phyloP scores from a whole-genome alignment of 2,888 invertebrate genomes.

The Augochlorella aurata region DNA sequence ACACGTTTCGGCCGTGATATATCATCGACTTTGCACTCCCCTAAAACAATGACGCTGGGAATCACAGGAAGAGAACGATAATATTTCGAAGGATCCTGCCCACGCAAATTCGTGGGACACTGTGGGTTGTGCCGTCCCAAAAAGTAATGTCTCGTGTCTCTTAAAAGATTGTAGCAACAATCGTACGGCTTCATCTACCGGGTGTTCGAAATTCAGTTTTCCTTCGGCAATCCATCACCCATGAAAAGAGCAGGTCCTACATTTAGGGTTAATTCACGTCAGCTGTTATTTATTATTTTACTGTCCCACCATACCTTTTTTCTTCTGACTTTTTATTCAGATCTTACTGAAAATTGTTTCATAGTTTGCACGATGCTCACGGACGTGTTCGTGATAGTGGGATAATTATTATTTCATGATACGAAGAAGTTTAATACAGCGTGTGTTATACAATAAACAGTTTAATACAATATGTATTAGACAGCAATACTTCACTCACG shows the following conservation, averaged over 20 bases:
- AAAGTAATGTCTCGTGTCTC: slow-evolving; percentile 70
- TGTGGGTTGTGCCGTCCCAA: slow-evolving; percentile 60
- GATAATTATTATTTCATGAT: too few species aligned
- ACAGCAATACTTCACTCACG: too few species aligned
- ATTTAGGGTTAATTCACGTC: not conserved
- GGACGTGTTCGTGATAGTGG: too few species aligned
- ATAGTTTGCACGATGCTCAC: too few species aligned
- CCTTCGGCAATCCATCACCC: too few species aligned
- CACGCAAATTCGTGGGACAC: slow-evolving; percentile 57
- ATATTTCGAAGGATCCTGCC: slow-evolving; percentile 69
- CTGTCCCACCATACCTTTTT: not conserved
- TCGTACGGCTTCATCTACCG: slow-evolving; percentile 51
- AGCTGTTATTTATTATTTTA: too few species aligned
- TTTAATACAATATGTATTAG: too few species aligned
- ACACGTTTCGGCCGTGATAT: slow-evolving; percentile 64
- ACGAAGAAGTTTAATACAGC: too few species aligned
- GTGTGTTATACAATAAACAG: too few species aligned
- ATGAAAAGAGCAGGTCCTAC: not conserved
- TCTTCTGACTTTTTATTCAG: too few species aligned
- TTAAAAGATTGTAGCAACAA: slow-evolving; percentile 66
- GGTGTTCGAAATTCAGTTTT: slow-evolving; percentile 49
- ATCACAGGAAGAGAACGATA: slow-evolving; percentile 61
- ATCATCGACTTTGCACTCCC: slow-evolving; percentile 68
- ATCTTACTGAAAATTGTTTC: too few species aligned
- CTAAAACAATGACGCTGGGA: slow-evolving; percentile 67